Base-by-base conservation (phyloP, 2,888 invertebrate species). In the Melanotus villosus region DNA sequence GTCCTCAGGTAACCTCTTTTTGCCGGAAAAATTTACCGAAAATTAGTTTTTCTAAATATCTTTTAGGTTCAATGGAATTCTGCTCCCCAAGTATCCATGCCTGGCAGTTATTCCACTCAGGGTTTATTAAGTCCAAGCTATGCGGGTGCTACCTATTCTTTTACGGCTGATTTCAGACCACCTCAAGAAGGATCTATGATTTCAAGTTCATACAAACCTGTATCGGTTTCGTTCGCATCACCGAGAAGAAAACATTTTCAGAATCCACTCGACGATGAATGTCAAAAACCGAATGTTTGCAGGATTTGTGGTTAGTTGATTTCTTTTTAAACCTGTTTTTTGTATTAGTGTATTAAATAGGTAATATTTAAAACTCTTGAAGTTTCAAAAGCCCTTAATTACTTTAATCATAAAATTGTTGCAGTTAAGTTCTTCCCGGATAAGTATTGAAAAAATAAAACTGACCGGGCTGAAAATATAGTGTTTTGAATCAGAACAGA, bases 261-360 rank as follows among this genome's bases (percentile, higher is more conserved):
- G 57, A 65, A 73, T 26, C 45, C 78, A 30, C 65, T 81, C 32
- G 93, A 92, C n/a, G 93, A 93, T 73, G 93, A 93, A 76, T 90
- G 91, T 72, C 90, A 90, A 76, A 92, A 94, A 80, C 94, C 95
- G 0, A 98, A 98, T 84, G 89, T 98, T 36, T 98, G 98, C 81
- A 89, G 96, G 23, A 94, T 98, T 72, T 98, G 98, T 82, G 98
- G 98, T 76, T 74, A 78, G 81, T 73, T 16, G 3, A n/a, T n/a
- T 16, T 43, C 47, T 66, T 26, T 16, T 10, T 32, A 32, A 26
- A 26, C 26, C n/a, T n/a, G n/a, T n/a, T n/a, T n/a, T n/a, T n/a
- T n/a, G n/a, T n/a, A n/a, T n/a, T n/a, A n/a, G n/a, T n/a, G n/a
- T n/a, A n/a, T n/a, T n/a, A n/a, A n/a, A n/a, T n/a, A n/a, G n/a